Base-by-base conservation (phyloP, 2,888 invertebrate genomes). In the Morpho helenor region DNA sequence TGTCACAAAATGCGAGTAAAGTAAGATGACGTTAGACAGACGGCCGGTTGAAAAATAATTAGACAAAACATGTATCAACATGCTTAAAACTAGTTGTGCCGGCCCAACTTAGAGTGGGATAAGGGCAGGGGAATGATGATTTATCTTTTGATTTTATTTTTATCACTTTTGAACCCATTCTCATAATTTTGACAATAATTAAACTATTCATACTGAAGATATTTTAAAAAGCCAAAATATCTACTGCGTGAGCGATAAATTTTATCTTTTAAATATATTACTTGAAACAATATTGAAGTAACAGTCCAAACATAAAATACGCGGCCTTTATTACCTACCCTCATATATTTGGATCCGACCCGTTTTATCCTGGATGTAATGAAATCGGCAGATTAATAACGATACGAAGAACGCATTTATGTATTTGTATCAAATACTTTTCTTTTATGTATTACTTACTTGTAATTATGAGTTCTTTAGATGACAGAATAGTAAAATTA, bases 231-330 rank as follows among this genome's bases (percentile, higher is more conserved):
- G 31, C 23, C 48, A 42, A 41, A 48, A 31, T 42, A 54, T 48
- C 47, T 54, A 54, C 48, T 54, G 10, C 47, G 48, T 40, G 51
- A 10, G 51, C 23, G 54, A 57, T 62, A 62, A 59, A 62, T 55
- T 52, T 56, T 53, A 59, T 57, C 54, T 52, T 59, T 57, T 42
- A 59, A 59, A 62, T 57, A 59, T 56, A 52, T 57, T 50, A 42
- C 49, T 53, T 49, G 56, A 59, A 62, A 62, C 62, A 62, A 59
- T 62, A 57, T 62, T 56, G 56, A 59, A 62, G 50, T 57, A 51
- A 44, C 42, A 56, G 56, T 46, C 59, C 56, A 59, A 59, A 59
- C 59, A 52, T 59, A 59, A 59, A 62, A 59, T 54, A 59, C 45
- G 48, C 47, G 51, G 53, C 51, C 57, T 57, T 62, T 62, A 62